Evolutionary conservation across 2,113 vertebrate species (phyloP).

Genomic region (Lonchura striata): DNA sequence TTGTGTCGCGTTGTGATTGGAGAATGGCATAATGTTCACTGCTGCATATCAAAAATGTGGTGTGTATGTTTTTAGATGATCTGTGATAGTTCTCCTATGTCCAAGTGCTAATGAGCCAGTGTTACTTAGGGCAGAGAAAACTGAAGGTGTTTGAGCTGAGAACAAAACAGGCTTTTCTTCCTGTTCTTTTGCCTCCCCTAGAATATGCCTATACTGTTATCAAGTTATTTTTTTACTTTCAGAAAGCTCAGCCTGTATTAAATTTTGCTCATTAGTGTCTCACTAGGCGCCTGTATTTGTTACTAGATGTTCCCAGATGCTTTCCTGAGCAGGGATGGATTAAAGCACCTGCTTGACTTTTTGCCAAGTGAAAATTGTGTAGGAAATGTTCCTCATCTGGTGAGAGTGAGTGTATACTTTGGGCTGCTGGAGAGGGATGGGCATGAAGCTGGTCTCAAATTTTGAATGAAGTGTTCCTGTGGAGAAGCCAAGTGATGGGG

Average conservation of each 20-base stretch:
- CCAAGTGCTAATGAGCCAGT: neutral
- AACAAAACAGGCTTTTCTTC: neutral
- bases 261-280: neutral
- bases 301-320: neutral
- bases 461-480: neutral
- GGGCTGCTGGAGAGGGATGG: neutral
- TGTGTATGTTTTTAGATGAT: neutral
- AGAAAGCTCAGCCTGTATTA: neutral
- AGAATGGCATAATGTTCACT: fast-evolving
- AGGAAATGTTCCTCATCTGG: neutral
- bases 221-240: neutral
- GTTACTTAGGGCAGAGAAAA: neutral
- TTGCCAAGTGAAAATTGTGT: neutral
- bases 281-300: neutral
- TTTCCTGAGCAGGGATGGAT: neutral
- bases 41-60: neutral
- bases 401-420: neutral
- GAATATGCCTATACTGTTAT: neutral
- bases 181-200: neutral
- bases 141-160: neutral
- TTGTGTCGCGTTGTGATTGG: neutral
- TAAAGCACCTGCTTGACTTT: neutral
- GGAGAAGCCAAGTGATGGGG: neutral
- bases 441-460: neutral
- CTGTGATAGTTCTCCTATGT: neutral